phyloP scores from a whole-genome alignment of 2,113 vertebrate genomes.

The Thunnus thynnus region DNA sequence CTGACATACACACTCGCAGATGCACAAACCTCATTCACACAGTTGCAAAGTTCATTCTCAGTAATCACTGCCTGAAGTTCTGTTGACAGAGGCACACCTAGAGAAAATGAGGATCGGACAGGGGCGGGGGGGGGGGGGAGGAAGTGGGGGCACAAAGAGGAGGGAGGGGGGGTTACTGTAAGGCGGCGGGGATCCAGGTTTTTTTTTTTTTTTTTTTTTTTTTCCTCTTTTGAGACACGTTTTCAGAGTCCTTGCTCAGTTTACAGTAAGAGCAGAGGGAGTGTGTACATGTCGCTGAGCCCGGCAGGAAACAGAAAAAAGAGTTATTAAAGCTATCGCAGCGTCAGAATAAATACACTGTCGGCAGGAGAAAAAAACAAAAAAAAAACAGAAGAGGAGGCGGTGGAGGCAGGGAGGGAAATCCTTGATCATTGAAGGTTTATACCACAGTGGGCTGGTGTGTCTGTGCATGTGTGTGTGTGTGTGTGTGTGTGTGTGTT shows the following conservation, averaged over 20 bases:
- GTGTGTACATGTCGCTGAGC: conserved; percentile 53
- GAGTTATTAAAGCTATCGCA: conserved; percentile 82
- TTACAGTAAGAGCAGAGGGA: conserved; percentile 63
- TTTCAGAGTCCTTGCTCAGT: conserved; percentile 34
- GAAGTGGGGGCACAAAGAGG: neutral
- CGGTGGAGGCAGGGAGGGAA: conserved; percentile 32
- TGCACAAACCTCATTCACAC: conserved; percentile 64
- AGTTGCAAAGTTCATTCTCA: conserved; percentile 67
- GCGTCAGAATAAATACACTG: conserved; percentile 72
- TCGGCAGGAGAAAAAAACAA: conserved; percentile 19
- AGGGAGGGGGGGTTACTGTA: conserved; percentile 35
- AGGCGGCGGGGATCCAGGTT: conserved; percentile 62
- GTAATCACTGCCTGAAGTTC: conserved; percentile 64
- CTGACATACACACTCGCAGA: conserved; percentile 63
- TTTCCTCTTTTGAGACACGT: conserved; percentile 30
- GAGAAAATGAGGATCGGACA: conserved; percentile 47
- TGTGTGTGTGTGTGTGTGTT: conserved; percentile 20
- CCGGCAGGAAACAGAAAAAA: conserved; percentile 60
- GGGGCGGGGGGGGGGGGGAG: neutral
- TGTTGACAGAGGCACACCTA: conserved; percentile 77
- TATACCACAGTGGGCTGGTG: conserved; percentile 60
- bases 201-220: neutral
- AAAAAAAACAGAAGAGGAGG: conserved; percentile 25
- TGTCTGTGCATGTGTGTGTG: conserved; percentile 37
- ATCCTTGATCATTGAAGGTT: conserved; percentile 37